Evolutionary conservation across 2,888 invertebrate genomes (phyloP).

Genomic region (Epinotia bilunana): DNA sequence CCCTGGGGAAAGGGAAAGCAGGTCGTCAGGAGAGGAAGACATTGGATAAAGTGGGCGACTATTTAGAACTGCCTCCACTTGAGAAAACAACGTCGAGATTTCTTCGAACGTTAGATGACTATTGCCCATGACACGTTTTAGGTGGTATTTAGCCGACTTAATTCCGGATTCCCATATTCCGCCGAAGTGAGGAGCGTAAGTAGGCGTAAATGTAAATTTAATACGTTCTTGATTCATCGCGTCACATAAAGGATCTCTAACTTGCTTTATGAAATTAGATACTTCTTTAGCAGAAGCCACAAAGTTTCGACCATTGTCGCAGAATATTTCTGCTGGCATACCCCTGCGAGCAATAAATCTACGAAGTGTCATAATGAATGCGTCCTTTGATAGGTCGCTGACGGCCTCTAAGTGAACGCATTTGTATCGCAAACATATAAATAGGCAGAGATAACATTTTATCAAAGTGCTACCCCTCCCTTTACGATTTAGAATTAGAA

Average conservation of each 20-base stretch:
- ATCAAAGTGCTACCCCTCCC: conserved; percentile 25
- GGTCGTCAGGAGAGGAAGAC: conserved; percentile 11
- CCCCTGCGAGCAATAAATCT: conserved; percentile 45
- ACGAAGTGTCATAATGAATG: conserved; percentile 51
- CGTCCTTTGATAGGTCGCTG: conserved; percentile 50
- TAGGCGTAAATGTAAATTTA: conserved; percentile 3
- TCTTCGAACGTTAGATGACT: conserved; percentile 31
- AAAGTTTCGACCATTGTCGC: conserved; percentile 54
- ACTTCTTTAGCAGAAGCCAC: conserved; percentile 51
- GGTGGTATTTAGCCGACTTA: conserved; percentile 14
- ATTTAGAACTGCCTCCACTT: conserved; percentile 30
- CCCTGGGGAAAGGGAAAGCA: conserved; percentile 5
- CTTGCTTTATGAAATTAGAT: conserved; percentile 46
- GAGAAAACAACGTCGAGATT: conserved; percentile 24
- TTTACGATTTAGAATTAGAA: no score
- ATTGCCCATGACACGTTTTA: conserved; percentile 25
- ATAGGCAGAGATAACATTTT: conserved; percentile 42
- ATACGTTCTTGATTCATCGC: conserved; percentile 49
- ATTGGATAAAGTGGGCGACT: conserved; percentile 15
- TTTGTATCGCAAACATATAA: conserved; percentile 1
- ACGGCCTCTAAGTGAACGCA: conserved; percentile 32
- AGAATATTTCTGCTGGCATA: conserved; percentile 52
- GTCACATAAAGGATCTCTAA: conserved; percentile 43
- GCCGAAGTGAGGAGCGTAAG: conserved; percentile 1
- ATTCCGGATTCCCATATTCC: conserved; percentile 8